Evolutionary conservation across 92 coral and sea anemone genomes (phyloP), one percentile per base, ranked within the genome.

Genomic region (Phymanthus crucifer): DNA sequence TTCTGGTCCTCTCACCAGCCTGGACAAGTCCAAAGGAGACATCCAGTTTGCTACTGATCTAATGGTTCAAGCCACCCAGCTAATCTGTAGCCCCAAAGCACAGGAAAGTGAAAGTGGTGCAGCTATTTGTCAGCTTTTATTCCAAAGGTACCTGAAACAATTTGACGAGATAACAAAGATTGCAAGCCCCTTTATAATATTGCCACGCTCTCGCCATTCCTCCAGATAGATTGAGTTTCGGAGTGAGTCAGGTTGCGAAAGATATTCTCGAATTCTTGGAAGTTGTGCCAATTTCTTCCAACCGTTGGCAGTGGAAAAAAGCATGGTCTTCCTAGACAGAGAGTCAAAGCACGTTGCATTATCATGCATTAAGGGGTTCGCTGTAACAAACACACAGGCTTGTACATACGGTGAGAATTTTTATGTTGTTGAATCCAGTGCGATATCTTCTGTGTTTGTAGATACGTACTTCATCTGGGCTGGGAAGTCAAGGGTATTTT

Each of bases 81-180:
- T 90, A 65, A 75, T 86, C 50, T 68, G 81, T 38, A 90, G 94
- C 72, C 83, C 94, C 19, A 90, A 85, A 78, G 80, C 81, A 14
- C 94, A 85, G 77, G 94, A 90, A 74, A 76, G 89, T 24, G 94
- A 90, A 71, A 87, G 91, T 65, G 94, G 89, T 14, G 87, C 89
- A 32, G 81, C 81, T 35, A 52, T 90, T 34, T 90, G 91, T 66
- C 91, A 81, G 26, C 38, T 90, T 2, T 57, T 90, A 14, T 83
- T 80, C 66, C 81, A 82, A 70, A 88, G 84, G 94, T 90, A 74
- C 35, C 80, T 61, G 16, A 36, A 43, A 32, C 64, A 29, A n/a
- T 7, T 34, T 9, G 26, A 33, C 38, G 48, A 58, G 6, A 13
- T 33, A 70, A 16, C 27, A 17, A 18, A 26, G 3, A 21, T 6